Percentiles rank a stretch among this genome's conserved stretches.
Evolutionary conservation across 2,888 invertebrate species (phyloP).

Genomic region (Thereva nobilitata): DNA sequence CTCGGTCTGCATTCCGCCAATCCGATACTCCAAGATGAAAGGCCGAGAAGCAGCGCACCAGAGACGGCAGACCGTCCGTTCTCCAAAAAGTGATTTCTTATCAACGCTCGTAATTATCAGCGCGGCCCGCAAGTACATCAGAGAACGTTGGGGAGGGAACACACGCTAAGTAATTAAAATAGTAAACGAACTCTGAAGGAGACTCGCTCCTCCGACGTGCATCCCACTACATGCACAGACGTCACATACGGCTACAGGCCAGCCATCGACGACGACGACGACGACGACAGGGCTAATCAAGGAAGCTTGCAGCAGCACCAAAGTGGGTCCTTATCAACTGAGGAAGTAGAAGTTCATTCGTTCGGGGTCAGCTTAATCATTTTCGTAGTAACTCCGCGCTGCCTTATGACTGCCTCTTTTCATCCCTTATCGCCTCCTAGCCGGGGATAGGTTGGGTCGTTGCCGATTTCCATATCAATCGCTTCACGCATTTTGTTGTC

Average conservation of each 20-base stretch:
- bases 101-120: conserved; percentile 38
- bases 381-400: conserved; percentile 30
- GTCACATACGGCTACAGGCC: neutral
- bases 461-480: neutral
- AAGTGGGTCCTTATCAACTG: conserved; percentile 21
- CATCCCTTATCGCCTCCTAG: neutral
- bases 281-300: neutral
- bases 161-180: conserved; percentile 36
- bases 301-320: neutral
- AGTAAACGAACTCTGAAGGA: conserved; percentile 31
- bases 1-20: neutral
- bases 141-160: neutral
- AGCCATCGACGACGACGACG: neutral
- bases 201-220: conserved; percentile 15
- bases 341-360: conserved; percentile 37
- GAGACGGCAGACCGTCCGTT: conserved; percentile 18
- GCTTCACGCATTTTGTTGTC: too few relatives aligned
- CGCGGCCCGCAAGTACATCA: conserved; percentile 24
- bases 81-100: conserved; percentile 36
- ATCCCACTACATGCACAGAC: conserved; percentile 5
- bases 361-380: conserved; percentile 34
- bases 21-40: conserved; percentile 37
- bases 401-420: conserved; percentile 19
- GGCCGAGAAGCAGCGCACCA: conserved; percentile 5
- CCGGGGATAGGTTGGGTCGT: conserved; percentile 1